Base-by-base conservation (phyloP, 1,140 invertebrate genomes). In the Drosophila triauraria region DNA sequence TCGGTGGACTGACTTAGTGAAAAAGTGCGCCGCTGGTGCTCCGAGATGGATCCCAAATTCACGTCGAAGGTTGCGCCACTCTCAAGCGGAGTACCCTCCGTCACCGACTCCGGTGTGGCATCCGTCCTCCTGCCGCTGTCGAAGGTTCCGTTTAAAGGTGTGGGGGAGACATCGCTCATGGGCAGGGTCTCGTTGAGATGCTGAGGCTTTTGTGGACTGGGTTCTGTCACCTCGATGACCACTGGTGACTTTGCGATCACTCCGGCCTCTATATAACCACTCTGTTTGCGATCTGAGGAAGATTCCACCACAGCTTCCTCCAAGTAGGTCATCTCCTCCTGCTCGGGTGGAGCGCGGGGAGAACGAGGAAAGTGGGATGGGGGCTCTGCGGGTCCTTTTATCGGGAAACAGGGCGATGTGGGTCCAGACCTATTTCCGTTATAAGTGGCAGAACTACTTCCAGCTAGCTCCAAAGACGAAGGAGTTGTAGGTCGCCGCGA, bases 341-440 rank as follows among this genome's bases (percentile, higher is more conserved):
- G 47, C 27, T 88, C 84, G 7, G 42, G 42, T 0, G 70, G 74
- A 43, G 79, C 74, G 38, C 54, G 77, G 1, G 91, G 91, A 0
- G 91, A 91, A 15, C 60, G 84, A 20, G 91, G 91, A 50, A 92
- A 92, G 35, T 84, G 84, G 1, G 17, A 30, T 2, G 67, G 58
- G 13, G 50, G 56, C 10, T 75, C 84, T 6, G 50, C 61, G 0
- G 53, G 56, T 8, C 59, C 57, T 53, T 75, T 88, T 1, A 92
- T 61, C 1, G 91, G 91, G n/a, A 92, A 92, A 25, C 44, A 48
- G 7, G 91, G 91, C 2, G 91, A 92, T 9, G 25, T 62, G 13
- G 83, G 74, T 17, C 60, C 64, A 17, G 81, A 51, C 5, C 2
- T 35, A 12, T 8, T 17, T 50, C 27, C 56, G 2, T 44, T 59